These are phyloP conservation scores for Polyergus mexicanus DNA, from an alignment of 1,140 invertebrate genomes.

Conservation along the genomic window DNA sequence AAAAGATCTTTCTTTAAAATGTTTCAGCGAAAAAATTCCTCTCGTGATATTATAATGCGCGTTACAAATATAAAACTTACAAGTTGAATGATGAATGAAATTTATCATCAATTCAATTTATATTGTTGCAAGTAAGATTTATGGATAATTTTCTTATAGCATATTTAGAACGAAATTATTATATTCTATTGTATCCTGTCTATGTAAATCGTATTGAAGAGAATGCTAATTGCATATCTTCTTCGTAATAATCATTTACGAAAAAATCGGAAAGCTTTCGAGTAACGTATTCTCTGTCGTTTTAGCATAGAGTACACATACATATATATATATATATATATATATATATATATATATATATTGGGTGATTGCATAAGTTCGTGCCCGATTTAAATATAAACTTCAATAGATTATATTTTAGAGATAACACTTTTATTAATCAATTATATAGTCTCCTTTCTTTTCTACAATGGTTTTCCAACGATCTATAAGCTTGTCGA, in stretches of 20 bases:
- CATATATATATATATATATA: too few species aligned
- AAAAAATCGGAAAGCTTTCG: conserved; percentile 17
- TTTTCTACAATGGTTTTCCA: too few species aligned
- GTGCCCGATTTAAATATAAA: too few species aligned
- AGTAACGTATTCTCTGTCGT: not conserved
- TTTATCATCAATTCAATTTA: not conserved
- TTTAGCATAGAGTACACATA: too few species aligned
- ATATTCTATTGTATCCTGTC: not conserved
- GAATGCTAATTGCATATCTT: not conserved
- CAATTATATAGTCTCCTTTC: too few species aligned
- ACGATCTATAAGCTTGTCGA: too few species aligned
- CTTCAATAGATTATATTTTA: too few species aligned
- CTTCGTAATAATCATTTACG: not conserved
- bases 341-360: too few species aligned
- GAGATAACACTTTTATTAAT: too few species aligned
- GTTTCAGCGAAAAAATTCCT: not conserved
- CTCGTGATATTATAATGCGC: not conserved
- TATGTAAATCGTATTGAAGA: not conserved
- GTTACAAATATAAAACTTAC: not conserved
- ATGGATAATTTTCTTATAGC: not conserved
- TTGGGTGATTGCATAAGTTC: too few species aligned
- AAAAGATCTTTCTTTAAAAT: not conserved
- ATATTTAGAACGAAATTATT: not conserved
- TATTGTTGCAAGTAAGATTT: not conserved
- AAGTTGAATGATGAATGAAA: not conserved